Conservation (phyloP, 1,140 invertebrate species). For the Conopomorpha cramerella region DNA sequence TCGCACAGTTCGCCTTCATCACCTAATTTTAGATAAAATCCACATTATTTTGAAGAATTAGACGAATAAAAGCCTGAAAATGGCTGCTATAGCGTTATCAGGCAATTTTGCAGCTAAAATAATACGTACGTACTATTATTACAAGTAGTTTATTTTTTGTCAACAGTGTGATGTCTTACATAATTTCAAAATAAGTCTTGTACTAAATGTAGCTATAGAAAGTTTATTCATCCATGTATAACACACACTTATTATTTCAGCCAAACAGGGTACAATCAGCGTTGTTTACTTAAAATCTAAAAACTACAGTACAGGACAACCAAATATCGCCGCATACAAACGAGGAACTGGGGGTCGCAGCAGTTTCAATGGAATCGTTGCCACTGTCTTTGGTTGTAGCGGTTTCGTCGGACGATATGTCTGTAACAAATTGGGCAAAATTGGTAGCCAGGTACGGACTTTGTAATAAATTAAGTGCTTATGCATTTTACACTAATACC, state of each 20-base stretch:
- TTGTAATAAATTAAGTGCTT: no score
- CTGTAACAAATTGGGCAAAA: slow-evolving; percentile 87
- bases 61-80: slow-evolving; percentile 24
- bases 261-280: slow-evolving; percentile 33
- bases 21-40: no score
- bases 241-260: slow-evolving; percentile 16
- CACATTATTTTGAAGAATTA: neutral
- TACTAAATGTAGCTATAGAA: neutral
- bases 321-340: slow-evolving; percentile 61
- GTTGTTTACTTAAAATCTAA: slow-evolving; percentile 42
- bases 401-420: slow-evolving; percentile 89
- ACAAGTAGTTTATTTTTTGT: neutral
- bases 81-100: slow-evolving; percentile 39
- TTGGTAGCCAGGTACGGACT: slow-evolving; percentile 75
- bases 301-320: slow-evolving; percentile 30
- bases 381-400: slow-evolving; percentile 93
- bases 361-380: slow-evolving; percentile 95
- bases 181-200: slow-evolving; percentile 10
- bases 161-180: slow-evolving; percentile 21
- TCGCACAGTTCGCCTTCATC: no score
- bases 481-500: no score
- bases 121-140: slow-evolving; percentile 22
- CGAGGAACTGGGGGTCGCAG: slow-evolving; percentile 91
- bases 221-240: neutral
- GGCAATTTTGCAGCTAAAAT: slow-evolving; percentile 35